Percentiles rank a stretch among this genome's conserved stretches.
Evolutionary conservation across 2,797 vertebrate species (phyloP).

Genomic region (Protonibea diacanthus): DNA sequence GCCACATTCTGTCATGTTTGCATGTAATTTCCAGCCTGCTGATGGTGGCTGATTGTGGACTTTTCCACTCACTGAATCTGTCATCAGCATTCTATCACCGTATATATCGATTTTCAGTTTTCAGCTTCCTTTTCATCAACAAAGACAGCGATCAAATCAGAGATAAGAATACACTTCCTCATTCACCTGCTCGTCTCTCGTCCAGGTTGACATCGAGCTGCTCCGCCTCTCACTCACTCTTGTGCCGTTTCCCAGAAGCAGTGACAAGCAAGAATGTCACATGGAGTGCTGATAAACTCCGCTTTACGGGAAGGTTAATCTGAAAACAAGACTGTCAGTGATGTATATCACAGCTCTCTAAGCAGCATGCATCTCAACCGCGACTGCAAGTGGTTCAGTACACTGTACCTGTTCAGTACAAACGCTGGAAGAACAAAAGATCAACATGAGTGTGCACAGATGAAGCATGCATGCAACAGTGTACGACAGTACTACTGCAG

Average conservation of each 20-base stretch:
- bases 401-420: too few relatives aligned
- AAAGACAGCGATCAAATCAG: too few relatives aligned
- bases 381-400: not conserved
- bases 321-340: not conserved
- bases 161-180: not conserved
- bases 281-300: not conserved
- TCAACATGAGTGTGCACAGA: not conserved
- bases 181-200: too few relatives aligned
- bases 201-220: not conserved
- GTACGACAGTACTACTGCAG: too few relatives aligned
- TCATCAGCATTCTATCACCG: too few relatives aligned
- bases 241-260: not conserved
- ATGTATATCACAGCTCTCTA: not conserved
- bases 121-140: too few relatives aligned
- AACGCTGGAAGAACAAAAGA: not conserved
- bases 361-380: not conserved
- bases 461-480: too few relatives aligned
- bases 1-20: too few relatives aligned
- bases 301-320: not conserved
- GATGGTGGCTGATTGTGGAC: too few relatives aligned
- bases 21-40: too few relatives aligned
- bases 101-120: too few relatives aligned
- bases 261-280: not conserved
- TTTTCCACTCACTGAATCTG: too few relatives aligned
- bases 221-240: not conserved